Evolutionary conservation across 2,113 vertebrate genomes (phyloP).

Genomic region (Stomatorhinus ivindoensis): DNA sequence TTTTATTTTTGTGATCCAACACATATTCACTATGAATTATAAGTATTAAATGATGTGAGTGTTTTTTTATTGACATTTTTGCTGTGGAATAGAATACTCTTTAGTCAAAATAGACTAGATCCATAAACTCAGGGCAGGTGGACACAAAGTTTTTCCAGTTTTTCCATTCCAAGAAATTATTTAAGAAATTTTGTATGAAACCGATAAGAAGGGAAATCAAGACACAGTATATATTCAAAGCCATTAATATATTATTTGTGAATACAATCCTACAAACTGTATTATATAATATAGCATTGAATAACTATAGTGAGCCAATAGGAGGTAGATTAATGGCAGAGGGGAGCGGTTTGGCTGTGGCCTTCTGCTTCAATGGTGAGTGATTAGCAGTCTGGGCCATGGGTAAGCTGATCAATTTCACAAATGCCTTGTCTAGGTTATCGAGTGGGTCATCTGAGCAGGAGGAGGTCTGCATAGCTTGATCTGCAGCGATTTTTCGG

Average conservation of each 20-base stretch:
- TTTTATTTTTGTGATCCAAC: constrained; percentile 32
- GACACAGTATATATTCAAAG: not conserved
- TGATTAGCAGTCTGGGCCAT: not conserved
- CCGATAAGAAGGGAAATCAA: not conserved
- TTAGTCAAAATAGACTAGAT: constrained; percentile 46
- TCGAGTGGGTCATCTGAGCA: not conserved
- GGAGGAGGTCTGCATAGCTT: not conserved
- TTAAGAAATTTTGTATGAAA: constrained; percentile 1
- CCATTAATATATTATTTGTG: not conserved
- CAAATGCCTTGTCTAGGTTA: not conserved
- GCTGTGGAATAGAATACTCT: constrained; percentile 38
- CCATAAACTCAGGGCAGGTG: constrained; percentile 35
- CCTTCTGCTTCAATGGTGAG: not conserved
- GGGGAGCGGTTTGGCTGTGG: not conserved
- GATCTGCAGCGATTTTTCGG: not conserved
- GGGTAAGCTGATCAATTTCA: not conserved
- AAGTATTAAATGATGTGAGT: constrained; percentile 38
- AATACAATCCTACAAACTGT: not conserved
- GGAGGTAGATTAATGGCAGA: not conserved
- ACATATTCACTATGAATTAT: constrained; percentile 40
- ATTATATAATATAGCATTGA: not conserved
- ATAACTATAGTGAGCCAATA: not conserved
- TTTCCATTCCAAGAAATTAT: constrained; percentile 29
- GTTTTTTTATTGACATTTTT: constrained; percentile 51
- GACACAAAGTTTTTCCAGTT: constrained; percentile 30